Conservation (phyloP, 2,797 vertebrate genomes). For the Anisognathus igniventris region DNA sequence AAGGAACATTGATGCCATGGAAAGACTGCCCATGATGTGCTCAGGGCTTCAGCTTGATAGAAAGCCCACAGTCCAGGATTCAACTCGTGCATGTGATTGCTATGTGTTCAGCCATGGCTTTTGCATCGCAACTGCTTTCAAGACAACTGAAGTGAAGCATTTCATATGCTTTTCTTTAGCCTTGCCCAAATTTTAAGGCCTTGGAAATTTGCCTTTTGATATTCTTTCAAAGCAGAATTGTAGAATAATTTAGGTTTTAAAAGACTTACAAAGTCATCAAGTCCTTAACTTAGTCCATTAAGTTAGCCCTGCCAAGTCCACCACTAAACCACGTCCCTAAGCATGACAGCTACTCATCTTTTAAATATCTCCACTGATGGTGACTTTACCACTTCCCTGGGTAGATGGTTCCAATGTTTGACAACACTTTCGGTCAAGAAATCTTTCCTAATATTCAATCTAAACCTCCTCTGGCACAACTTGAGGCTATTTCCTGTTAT, state of each 20-base stretch:
- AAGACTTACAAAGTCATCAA: background rate
- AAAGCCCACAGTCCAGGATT: background rate
- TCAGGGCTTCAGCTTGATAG: background rate
- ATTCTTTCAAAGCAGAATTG: background rate
- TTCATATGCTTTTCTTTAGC: background rate
- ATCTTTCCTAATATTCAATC: background rate
- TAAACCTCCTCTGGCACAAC: background rate
- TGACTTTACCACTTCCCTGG: background rate
- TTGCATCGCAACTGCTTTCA: background rate
- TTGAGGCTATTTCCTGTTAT: background rate
- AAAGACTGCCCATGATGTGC: background rate
- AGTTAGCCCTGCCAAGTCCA: background rate
- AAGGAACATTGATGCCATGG: background rate
- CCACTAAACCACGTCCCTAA: background rate
- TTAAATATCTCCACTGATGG: background rate
- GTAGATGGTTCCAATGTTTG: background rate
- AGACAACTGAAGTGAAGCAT: background rate
- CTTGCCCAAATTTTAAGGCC: background rate
- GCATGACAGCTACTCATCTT: accelerated
- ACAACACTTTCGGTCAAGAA: background rate
- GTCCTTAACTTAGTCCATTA: background rate
- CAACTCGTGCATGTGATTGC: accelerated
- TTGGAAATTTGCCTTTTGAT: background rate
- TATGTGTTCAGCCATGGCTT: background rate
- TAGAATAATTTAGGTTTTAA: background rate